phyloP scores from a whole-genome alignment of 2,113 vertebrate species.

The Arenaria interpres region DNA sequence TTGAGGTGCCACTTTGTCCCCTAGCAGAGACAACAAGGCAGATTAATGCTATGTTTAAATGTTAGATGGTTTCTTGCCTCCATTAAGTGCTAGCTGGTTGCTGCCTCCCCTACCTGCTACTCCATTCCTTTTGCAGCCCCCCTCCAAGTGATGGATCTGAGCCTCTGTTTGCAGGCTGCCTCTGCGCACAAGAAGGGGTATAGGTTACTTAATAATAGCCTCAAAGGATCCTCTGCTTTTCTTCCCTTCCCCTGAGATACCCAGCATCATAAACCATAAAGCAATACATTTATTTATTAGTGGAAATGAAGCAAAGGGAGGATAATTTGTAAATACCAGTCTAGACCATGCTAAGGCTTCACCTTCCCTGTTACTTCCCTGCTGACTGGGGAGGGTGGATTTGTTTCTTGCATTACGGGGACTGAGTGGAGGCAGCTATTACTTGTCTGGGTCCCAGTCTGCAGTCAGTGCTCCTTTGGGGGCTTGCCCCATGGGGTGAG shows the following conservation, averaged over 20 bases:
- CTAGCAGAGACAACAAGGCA: not conserved
- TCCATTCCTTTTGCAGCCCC: not conserved
- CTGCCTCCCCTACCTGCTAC: not conserved
- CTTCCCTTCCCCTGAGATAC: not conserved
- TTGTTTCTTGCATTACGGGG: not conserved
- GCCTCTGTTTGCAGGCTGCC: not conserved
- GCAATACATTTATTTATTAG: not conserved
- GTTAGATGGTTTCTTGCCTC: not conserved
- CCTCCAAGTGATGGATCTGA: not conserved
- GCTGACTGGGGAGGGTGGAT: not conserved
- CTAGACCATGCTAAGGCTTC: not conserved
- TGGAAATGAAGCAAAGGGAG: not conserved
- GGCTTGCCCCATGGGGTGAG: not conserved
- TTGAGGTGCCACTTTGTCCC: not conserved
- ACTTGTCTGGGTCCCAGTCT: not conserved
- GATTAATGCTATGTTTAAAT: not conserved
- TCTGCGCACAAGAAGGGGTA: not conserved
- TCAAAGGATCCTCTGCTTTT: not conserved
- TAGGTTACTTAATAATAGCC: not conserved
- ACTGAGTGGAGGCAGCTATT: not conserved
- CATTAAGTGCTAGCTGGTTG: not conserved
- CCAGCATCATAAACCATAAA: not conserved
- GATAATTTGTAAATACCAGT: not conserved
- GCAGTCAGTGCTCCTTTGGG: not conserved
- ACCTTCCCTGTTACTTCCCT: not conserved